Evolutionary conservation across 2,888 invertebrate species (phyloP), one percentile per base, ranked within the genome.

Genomic region (Lithosia quadra): DNA sequence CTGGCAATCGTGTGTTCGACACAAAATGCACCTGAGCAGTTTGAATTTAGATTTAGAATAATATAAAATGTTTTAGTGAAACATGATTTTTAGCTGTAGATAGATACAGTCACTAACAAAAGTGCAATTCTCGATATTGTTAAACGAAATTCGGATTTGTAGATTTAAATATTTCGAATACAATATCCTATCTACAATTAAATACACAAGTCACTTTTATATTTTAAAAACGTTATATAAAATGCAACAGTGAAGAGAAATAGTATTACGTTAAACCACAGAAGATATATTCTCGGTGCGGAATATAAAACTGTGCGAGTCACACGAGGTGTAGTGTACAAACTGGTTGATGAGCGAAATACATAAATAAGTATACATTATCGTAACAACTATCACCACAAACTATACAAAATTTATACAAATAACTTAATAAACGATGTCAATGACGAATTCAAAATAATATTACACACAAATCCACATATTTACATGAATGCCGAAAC

Each of bases 391-490:
- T 70, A 67, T 70, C 70, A 70, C 70, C 66, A 67, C 62, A 67
- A 70, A 67, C 67, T 71, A 65, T 71, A 71, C 70, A 89, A 90
- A 87, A 86, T 88, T 87, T 90, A 90, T 91, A 92, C 89, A 92
- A 90, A 89, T 87, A 90, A 91, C 88, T 83, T 88, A 89, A 85
- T 86, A 83, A 90, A 87, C 81, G 84, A 88, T 90, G 86, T 80
- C 70, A 82, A 88, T 88, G 85, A 87, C 75, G 88, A 88, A 88
- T 88, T 89, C 85, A 56, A 88, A 87, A 87, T 86, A 87, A 84
- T 85, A 86, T 84, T 87, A 91, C 88, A 87, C 86, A 85, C 86
- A 89, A 90, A 92, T 90, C 90, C 91, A 93, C 90, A 92, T 94
- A 95, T 94, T 92, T 94, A 94, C 94, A 95, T 84, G 76, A 67